phyloP scores from a whole-genome alignment of 2,888 invertebrate genomes.

The Athalia cordata region DNA sequence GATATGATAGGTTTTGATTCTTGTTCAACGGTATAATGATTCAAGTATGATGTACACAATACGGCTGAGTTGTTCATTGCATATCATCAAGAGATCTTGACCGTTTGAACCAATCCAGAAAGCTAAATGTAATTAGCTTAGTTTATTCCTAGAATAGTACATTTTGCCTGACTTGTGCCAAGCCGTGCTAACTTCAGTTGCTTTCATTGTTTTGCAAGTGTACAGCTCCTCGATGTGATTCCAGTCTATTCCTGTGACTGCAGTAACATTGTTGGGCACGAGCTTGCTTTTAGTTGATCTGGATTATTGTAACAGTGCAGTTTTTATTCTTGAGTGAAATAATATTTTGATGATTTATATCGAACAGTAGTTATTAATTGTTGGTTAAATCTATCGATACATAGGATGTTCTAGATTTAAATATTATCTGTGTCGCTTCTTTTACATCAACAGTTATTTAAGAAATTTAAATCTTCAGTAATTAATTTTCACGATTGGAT shows the following conservation, averaged over 20 bases:
- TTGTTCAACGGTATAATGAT: not conserved
- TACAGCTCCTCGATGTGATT: constrained; percentile 33
- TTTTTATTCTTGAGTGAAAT: not conserved
- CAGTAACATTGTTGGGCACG: constrained; percentile 23
- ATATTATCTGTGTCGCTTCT: not conserved
- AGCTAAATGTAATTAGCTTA: constrained; percentile 42
- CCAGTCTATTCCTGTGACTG: constrained; percentile 45
- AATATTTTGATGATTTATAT: not conserved
- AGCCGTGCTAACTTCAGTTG: constrained; percentile 44
- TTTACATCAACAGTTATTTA: not conserved
- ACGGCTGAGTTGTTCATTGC: not conserved
- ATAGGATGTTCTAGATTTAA: not conserved
- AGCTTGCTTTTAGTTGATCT: constrained; percentile 26
- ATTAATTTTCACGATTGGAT: not conserved
- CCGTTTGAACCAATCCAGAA: constrained; percentile 28
- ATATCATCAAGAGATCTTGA: not conserved
- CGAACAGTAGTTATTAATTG: not conserved
- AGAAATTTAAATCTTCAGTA: not conserved
- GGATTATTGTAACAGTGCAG: constrained; percentile 23
- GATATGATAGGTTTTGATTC: not conserved
- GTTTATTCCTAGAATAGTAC: constrained; percentile 41
- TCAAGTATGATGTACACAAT: not conserved
- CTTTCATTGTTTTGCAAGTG: constrained; percentile 45
- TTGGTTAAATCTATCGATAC: not conserved
- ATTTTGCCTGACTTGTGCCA: constrained; percentile 45